Evolutionary conservation across 2,888 invertebrate genomes (phyloP), one percentile per base, ranked within the genome.

Genomic region (Cephus rjabovi): DNA sequence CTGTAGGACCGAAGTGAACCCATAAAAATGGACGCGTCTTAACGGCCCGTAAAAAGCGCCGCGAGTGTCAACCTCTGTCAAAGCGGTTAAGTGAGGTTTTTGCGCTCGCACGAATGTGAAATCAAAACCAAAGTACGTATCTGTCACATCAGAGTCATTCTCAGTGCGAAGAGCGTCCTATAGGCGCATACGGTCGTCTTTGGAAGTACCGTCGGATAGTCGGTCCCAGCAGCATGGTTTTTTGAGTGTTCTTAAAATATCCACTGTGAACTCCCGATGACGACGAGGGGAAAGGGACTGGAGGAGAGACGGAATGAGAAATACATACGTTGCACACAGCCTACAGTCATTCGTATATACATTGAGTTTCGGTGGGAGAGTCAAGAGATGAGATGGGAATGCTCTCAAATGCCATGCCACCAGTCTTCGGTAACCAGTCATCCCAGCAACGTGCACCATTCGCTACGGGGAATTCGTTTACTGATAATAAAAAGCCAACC

Each of bases 351-450:
- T 6, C 56, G 23, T 56, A 56, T 77, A 75, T 74, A 75, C 73
- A 77, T 78, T 76, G 74, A 73, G 4, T 35, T 79, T 71, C 75
- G 77, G 73, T 35, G 79, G 71, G 78, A 81, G 78, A 77, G 80
- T 73, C 33, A 31, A 75, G 77, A 84, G 84, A 85, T 82, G 85
- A 84, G 83, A 84, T 83, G 83, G 82, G 83, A 84, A 85, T 86
- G 15, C 56, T 56, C 56, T 23, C 9, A 56, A 56, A 56, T 56
- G 77, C 80, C 76, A 77, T 80, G 87, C 85, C 88, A 90, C 85
- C 88, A 90, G 88, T 90, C 86, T 83, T 86, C 85, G 84, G 81
- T 83, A 80, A 86, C 86, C 86, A 85, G 84, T 89, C 87, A 86
- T 83, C 83, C 85, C 80, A 86, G 85, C 85, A 85, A 77, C 79